Percentiles rank a stretch among this genome's conserved stretches.
These are phyloP conservation scores for Panthera tigris DNA, from an alignment of 2,113 vertebrate species.

Conservation along the genomic window DNA sequence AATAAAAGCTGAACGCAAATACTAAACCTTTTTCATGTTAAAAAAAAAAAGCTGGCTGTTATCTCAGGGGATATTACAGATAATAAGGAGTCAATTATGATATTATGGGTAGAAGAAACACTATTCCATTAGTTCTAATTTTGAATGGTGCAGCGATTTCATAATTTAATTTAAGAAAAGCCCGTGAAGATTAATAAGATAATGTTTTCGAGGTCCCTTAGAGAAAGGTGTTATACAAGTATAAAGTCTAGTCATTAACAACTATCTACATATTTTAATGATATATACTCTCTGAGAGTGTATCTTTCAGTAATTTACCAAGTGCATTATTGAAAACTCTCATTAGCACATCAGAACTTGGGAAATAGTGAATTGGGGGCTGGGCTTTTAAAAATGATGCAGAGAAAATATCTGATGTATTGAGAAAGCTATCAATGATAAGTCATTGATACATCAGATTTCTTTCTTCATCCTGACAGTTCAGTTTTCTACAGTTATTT, in stretches of 20 bases:
- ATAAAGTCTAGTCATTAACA: constrained; percentile 51
- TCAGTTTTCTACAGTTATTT: background rate
- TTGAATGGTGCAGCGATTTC: constrained; percentile 40
- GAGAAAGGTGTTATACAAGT: constrained; percentile 18
- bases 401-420: background rate
- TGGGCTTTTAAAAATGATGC: background rate
- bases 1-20: background rate
- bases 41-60: background rate
- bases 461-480: background rate
- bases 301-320: constrained; percentile 4
- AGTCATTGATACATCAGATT: background rate
- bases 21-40: background rate
- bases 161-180: constrained; percentile 42
- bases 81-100: constrained; percentile 51
- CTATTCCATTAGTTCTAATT: constrained; percentile 15
- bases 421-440: background rate
- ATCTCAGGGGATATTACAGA: constrained; percentile 22
- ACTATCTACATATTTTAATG: constrained; percentile 51
- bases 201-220: constrained; percentile 26
- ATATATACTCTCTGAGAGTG: background rate
- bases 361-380: background rate
- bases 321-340: background rate
- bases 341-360: background rate
- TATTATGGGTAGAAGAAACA: constrained; percentile 33
- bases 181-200: constrained; percentile 20